Evolutionary conservation across 1,140 invertebrate genomes (phyloP), one percentile per base, ranked within the genome.

Genomic region (Holotrichia oblita): DNA sequence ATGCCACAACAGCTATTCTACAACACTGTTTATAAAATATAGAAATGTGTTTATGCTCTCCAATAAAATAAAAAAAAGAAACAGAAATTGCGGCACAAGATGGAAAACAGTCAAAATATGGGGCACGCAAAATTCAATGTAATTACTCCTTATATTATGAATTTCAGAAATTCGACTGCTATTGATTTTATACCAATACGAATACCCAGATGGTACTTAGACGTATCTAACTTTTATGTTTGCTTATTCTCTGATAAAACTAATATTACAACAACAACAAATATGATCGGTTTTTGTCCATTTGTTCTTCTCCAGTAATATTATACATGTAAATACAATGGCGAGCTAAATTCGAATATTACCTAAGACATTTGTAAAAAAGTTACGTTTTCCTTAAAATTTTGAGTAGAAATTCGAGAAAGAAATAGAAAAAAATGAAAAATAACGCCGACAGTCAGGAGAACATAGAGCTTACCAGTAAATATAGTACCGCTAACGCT

Each of bases 381-480:
- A 74, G 40, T 74, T 80, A 83, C 76, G 84, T 83, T 73, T 82
- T 79, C 17, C 83, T 84, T 72, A 86, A 85, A 77, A 86, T 84
- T 81, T 85, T 86, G 40, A 86, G 76, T 72, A 85, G 79, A 80
- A 83, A 83, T 78, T 86, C 83, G 64, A 85, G 78, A 81, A 84
- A 85, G 76, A 83, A 86, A 83, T 84, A 86, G 78, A 86, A 86
- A 69, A 84, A 86, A 80, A 86, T 79, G 40, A 86, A 82, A 78
- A 86, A 77, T 27, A 86, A 83, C 41, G 83, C 83, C 78, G 84
- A 84, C 34, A 86, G 85, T 87, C 86, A 87, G 78, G 86, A 86
- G 82, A 86, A 84, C 82, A 84, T 83, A 44, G 85, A 83, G 69
- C 83, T 86, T 55, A 86, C 79, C 77, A 86, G 77, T 41, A 87